Evolutionary conservation across 2,797 vertebrate genomes (phyloP), one percentile per base, ranked within the genome.

Genomic region (Mionectes olivaceus): DNA sequence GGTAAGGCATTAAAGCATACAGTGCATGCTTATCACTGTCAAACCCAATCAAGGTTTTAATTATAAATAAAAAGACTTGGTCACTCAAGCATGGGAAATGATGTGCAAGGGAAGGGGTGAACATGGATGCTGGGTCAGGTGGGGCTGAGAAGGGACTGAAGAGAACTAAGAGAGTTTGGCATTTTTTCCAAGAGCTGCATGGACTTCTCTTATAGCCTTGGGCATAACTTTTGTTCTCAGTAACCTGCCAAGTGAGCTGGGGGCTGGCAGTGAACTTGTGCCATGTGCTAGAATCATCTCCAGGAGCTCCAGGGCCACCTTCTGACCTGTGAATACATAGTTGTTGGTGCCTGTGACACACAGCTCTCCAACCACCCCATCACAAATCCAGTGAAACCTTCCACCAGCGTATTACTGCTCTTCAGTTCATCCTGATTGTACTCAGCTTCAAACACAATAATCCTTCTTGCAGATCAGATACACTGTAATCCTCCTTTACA

Each of bases 391-490:
- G 46, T 25, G 74, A 93, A 93, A 81, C 87, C 61, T 78, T 87
- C 71, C 71, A 53, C 83, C 80, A 37, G 46, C 3, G 0, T 50
- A 59, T 84, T 79, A 37, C 89, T 83, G 77, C 55, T 64, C 87
- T 68, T 64, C 83, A 37, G 43, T 74, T 65, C 85, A 85, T 78
- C 83, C 83, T 60, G 83, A 61, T 28, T 71, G 90, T 71, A 41
- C 87, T 27, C 19, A 25, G 65, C 81, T 96, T 93, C 93, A 95
- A 91, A 92, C 90, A 65, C 93, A 80, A 21, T 96, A 96, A 96
- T 96, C 95, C 95, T 92, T 89, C 83, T 64, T 84, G 86, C 85
- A 90, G 93, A 96, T 97, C 95, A 96, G 96, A 95, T 95, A 89
- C 10, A 35, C 59, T 11, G 87, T 97, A 97, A 97, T 96, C 95